These are phyloP conservation scores for Marronus borbonicus DNA, from an alignment of 2,888 invertebrate genomes.

Conservation along the genomic window DNA sequence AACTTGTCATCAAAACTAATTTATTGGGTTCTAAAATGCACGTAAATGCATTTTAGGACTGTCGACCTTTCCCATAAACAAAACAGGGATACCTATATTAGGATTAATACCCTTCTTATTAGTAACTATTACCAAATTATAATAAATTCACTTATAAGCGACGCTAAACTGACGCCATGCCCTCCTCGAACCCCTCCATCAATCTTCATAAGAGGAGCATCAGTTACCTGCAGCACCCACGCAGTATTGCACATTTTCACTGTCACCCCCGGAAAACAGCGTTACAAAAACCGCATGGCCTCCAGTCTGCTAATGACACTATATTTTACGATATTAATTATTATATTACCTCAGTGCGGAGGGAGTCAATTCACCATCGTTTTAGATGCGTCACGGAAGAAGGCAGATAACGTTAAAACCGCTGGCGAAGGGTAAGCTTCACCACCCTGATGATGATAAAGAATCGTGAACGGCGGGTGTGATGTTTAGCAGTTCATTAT, in stretches of 20 bases:
- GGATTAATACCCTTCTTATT: no score
- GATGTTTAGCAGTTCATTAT: constrained; percentile 29
- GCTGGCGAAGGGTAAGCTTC: background rate
- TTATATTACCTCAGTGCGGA: background rate
- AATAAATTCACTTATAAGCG: background rate
- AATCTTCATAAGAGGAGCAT: constrained; percentile 2
- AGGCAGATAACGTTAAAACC: constrained; percentile 17
- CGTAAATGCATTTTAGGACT: no score
- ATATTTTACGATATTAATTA: constrained; percentile 29
- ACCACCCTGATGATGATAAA: constrained; percentile 17
- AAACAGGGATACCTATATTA: no score
- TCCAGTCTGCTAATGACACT: constrained; percentile 4
- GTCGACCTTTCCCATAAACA: no score
- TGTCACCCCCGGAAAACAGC: background rate
- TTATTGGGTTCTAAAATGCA: no score
- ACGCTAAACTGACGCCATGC: no score
- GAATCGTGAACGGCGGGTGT: background rate
- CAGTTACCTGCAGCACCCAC: background rate
- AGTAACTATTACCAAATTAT: no score
- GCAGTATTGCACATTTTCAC: no score
- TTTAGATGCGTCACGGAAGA: constrained; percentile 27
- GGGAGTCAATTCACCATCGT: constrained; percentile 19
- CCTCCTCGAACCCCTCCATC: background rate
- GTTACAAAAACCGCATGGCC: constrained; percentile 1
- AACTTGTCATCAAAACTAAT: no score